Conservation (phyloP, 2,113 vertebrate genomes). For the Xenopus tropicalis region DNA sequence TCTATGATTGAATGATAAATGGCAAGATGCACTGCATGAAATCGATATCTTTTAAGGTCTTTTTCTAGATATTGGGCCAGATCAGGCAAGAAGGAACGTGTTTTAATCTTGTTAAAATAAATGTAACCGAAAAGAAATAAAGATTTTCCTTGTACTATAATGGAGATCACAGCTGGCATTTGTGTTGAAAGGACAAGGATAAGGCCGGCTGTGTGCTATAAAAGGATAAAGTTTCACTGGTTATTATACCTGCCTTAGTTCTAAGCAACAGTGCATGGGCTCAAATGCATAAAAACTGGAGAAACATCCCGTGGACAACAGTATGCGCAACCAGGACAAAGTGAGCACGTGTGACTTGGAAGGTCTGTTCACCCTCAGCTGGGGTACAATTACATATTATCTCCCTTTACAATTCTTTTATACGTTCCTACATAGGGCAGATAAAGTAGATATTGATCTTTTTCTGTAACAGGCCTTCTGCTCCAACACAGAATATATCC, state of each 20-base stretch:
- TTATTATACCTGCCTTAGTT: not conserved
- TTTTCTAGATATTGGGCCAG: conserved; percentile 11
- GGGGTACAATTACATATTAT: no score
- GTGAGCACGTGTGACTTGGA: no score
- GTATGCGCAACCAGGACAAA: no score
- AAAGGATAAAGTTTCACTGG: not conserved
- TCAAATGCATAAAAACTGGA: no score
- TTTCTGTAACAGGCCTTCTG: no score
- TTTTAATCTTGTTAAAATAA: not conserved
- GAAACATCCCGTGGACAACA: no score
- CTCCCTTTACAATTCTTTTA: no score
- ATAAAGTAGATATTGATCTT: no score
- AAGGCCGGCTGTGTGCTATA: not conserved
- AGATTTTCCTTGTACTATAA: conserved; percentile 30
- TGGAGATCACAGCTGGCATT: conserved; percentile 34
- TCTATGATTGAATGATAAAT: not conserved
- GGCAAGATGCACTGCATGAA: conserved; percentile 18
- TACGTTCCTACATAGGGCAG: no score
- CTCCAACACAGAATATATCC: no score
- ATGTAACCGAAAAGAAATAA: conserved; percentile 15
- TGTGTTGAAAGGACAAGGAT: not conserved
- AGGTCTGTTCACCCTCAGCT: no score
- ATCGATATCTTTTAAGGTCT: conserved; percentile 23
- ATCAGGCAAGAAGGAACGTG: conserved; percentile 19
- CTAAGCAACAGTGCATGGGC: no score